Base-by-base conservation (phyloP, 2,888 invertebrate genomes). In the Hyalella azteca region DNA sequence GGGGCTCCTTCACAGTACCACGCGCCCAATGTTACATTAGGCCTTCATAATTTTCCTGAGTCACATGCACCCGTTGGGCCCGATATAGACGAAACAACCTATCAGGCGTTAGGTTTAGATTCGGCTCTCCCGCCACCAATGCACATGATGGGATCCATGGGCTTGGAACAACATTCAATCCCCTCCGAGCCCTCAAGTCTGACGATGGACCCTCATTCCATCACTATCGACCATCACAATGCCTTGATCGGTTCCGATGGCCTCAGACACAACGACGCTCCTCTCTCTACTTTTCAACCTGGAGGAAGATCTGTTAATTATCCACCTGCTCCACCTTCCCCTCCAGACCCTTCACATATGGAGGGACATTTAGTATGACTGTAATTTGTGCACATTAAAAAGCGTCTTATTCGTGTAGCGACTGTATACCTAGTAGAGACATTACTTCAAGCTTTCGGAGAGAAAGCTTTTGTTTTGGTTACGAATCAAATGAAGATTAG, bases 281-380 rank as follows among this genome's bases (percentile, higher is more conserved):
- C 80, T n/a, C 80, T 81, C 78, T 81, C 83, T 41, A 83, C 83
- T 50, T 83, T 83, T 78, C 79, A 83, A 50, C 83, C 83, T 22
- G 66, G 66, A 15, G 66, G 66, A 36, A 22, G 66, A 66, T 66
- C 66, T 36, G 66, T 66, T 19, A 66, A 66, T 13, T 29, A 54
- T 13, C 54, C 54, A 26, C 66, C 66, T 66, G 66, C 66, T 75
- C 79, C 78, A 79, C 83, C 36, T 81, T 81, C 15, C 78, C 81
- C 73, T 81, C 81, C 73, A 26, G 78, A 32, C 80, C 66, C 81
- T 13, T 76, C 78, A 26, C 81, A 83, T 49, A 73, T 83, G 45
- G 81, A 83, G 29, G 83, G 83, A 15, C 83, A 83, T 39, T 49
- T 83, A 41, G 83, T 83, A 83, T 83, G 83, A 83, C 81, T 81